A percentile compares a stretch with the other conserved stretches of the same genome.
phyloP scores from a whole-genome alignment of 2,888 invertebrate species.

The Polyommatus icarus region DNA sequence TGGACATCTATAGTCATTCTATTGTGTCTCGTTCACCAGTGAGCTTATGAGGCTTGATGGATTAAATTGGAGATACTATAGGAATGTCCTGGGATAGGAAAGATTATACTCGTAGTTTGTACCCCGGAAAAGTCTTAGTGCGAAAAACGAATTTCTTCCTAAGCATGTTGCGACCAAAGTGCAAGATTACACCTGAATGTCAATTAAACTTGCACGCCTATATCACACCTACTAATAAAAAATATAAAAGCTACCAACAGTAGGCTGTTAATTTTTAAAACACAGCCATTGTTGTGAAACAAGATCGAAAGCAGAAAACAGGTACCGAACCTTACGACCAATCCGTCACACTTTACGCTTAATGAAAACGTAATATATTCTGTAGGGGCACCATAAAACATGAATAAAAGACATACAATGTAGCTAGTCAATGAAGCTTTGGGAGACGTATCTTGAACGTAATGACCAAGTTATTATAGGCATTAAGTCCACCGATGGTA shows the following conservation, averaged over 20 bases:
- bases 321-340: slow-evolving; percentile 36
- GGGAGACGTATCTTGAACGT: neutral
- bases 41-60: too few species aligned
- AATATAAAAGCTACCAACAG: neutral
- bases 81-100: too few species aligned
- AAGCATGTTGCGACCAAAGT: too few species aligned
- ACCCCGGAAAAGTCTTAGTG: too few species aligned
- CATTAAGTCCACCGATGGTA: too few species aligned
- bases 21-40: too few species aligned
- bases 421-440: neutral
- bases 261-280: neutral
- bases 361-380: slow-evolving; percentile 52
- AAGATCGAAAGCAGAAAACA: slow-evolving; percentile 12
- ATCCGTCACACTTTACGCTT: slow-evolving; percentile 53
- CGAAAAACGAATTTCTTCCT: too few species aligned
- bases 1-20: too few species aligned
- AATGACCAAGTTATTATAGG: neutral
- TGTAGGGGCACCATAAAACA: slow-evolving; percentile 20
- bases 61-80: too few species aligned
- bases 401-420: neutral
- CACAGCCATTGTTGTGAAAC: slow-evolving; percentile 18
- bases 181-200: too few species aligned
- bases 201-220: neutral
- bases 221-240: neutral
- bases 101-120: too few species aligned